Evolutionary conservation across 2,888 invertebrate genomes (phyloP), one percentile per base, ranked within the genome.

Genomic region (Athetis lepigone): DNA sequence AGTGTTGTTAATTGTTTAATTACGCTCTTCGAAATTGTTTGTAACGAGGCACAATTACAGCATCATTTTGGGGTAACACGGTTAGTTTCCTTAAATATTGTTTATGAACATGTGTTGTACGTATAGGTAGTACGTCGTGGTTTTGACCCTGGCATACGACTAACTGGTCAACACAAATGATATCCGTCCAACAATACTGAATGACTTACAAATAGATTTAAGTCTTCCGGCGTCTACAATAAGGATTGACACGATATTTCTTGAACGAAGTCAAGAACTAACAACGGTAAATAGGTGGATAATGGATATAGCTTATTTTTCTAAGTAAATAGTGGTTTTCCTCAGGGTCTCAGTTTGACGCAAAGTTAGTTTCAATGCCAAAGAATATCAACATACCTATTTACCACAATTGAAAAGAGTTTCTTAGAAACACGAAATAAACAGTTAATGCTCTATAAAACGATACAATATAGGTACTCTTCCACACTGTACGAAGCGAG

Each of bases 151-250:
- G 75, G 40, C 60, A 16, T 29, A 7, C 50, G 36, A 23, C 51
- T 61, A 61, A 57, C 61, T 50, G 54, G 49, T 49, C 54, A 51
- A 58, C 45, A 54, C 68, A 21, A 36, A 36, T 25, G 18, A 59
- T 67, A 59, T 60, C 51, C 70, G 37, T 45, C 40, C 52, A 37
- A 69, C 69, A 55, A 46, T 69, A 39, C 61, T 57, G 61, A 71
- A 71, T 74, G 61, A 40, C 61, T 74, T 47, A 69, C 75, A 71
- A 71, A 71, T 71, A 71, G 69, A 69, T 68, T 50, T 55, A 55
- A 71, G 42, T 59, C 74, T 67, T 73, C 70, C 70, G 69, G 69
- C 60, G 49, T 47, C 42, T 29, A 70, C 69, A 71, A 71, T 52
- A 43, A 74, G 52, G 52, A 65, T 50, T 51, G 66, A 40, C 21